Conservation (phyloP, 2,797 vertebrate genomes). For the Poecilia picta region DNA sequence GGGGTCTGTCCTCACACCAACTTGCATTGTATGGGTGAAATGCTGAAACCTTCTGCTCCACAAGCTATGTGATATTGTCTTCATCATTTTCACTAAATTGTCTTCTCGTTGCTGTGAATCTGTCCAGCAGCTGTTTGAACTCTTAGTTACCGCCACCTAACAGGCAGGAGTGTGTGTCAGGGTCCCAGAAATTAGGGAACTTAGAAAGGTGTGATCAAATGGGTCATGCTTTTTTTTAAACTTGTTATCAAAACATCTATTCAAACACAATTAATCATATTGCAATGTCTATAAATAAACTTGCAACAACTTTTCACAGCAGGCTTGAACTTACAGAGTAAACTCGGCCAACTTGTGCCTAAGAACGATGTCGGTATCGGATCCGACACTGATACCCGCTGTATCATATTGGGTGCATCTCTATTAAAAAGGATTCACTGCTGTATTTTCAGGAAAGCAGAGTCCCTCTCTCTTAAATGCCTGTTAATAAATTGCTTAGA, state of each 20-base stretch:
- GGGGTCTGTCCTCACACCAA: not conserved
- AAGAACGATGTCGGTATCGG: not conserved
- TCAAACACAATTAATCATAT: not conserved
- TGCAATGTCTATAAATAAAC: not conserved
- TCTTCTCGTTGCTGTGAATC: not conserved
- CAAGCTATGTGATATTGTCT: not conserved
- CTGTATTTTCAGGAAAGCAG: conserved; percentile 7
- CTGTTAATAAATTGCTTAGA: conserved; percentile 53
- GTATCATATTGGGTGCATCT: not conserved
- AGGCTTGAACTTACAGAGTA: not conserved
- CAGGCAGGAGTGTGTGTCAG: not conserved
- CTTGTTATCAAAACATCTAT: not conserved
- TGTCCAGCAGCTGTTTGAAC: not conserved
- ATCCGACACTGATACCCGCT: not conserved
- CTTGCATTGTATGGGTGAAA: not conserved
- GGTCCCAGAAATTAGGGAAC: not conserved
- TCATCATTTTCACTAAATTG: not conserved
- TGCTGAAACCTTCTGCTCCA: not conserved
- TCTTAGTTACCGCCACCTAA: not conserved
- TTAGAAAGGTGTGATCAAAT: not conserved
- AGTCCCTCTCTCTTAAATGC: conserved; percentile 13
- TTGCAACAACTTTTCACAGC: not conserved
- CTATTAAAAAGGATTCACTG: not conserved
- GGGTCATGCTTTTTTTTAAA: not conserved
- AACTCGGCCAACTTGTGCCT: not conserved